Evolutionary conservation across 2,113 vertebrate genomes (phyloP), one percentile per base, ranked within the genome.

Genomic region (Osmerus eperlanus): DNA sequence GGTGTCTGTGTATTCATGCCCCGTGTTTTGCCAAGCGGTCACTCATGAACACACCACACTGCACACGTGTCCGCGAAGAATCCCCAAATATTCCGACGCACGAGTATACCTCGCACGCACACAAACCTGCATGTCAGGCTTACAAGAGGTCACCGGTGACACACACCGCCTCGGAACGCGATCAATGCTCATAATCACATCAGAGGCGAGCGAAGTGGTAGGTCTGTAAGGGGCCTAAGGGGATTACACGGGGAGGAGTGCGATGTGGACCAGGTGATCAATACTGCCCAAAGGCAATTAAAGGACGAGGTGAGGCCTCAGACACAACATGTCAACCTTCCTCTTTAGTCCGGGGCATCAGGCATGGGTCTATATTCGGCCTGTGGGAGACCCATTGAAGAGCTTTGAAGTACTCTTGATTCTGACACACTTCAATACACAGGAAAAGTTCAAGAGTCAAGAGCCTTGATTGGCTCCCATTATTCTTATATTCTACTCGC

Each of bases 281-380:
- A 87, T 87, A 77, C 25, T 62, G 79, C 80, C 81, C 76, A 64
- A 36, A 83, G 80, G 83, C 82, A 85, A 85, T 87, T 86, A 88
- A 67, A 85, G 65, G 21, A 59, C 76, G 78, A 84, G 81, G 79
- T 68, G 73, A 84, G 72, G 73, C 47, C 78, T 82, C 77, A 79
- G 71, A 80, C 23, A 0, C 63, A 78, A 81, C 83, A 76, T 69
- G 74, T 86, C 79, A 61, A 32, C 63, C 41, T 0, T 54, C 41
- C 59, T 61, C 63, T 68, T 58, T 23, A 11, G 6, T 56, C 15
- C 71, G 68, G 70, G 60, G 3, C 66, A 71, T 80, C 65, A 70
- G 77, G 64, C 78, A 81, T 70, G 63, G 75, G 71, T 64, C 53
- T 23, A 47, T 47, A 47, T 47, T 47, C 8, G 41, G 41, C 41